phyloP scores from a whole-genome alignment of 1,140 invertebrate species.

The Caerostris darwini region DNA sequence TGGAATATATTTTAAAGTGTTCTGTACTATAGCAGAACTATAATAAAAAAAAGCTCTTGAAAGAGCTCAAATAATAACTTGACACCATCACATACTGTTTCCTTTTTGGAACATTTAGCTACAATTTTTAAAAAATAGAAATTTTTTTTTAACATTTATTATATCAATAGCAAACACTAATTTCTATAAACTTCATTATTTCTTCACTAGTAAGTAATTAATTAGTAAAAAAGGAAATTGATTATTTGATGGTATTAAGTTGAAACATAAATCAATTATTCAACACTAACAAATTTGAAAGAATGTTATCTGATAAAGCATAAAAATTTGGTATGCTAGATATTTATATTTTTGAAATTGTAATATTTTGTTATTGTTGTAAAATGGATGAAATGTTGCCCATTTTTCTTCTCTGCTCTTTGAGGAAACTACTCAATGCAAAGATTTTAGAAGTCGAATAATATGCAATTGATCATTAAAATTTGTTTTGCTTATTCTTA shows the following conservation, averaged over 20 bases:
- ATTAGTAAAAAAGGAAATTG: neutral
- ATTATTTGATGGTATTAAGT: neutral
- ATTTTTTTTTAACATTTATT: too few relatives aligned
- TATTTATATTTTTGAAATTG: conserved; percentile 28
- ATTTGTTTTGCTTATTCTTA: too few relatives aligned
- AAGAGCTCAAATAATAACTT: conserved; percentile 32
- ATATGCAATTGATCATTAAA: too few relatives aligned
- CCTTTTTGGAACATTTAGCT: neutral
- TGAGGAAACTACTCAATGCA: too few relatives aligned
- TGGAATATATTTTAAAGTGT: conserved; percentile 55
- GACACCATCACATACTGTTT: neutral
- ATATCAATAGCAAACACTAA: too few relatives aligned
- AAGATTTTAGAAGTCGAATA: too few relatives aligned
- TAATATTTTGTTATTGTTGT: conserved; percentile 12
- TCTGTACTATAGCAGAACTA: neutral
- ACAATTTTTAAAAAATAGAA: too few relatives aligned
- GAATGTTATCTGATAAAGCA: neutral
- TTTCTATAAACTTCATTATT: too few relatives aligned
- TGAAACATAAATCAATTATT: conserved; percentile 1
- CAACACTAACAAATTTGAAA: neutral
- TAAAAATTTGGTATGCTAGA: neutral
- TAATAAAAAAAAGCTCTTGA: conserved; percentile 1
- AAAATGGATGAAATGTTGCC: neutral
- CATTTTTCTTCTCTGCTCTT: neutral
- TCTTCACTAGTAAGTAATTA: neutral